These are phyloP conservation scores for Lasioglossum albipes DNA, from an alignment of 1,140 invertebrate genomes.

Conservation along the genomic window DNA sequence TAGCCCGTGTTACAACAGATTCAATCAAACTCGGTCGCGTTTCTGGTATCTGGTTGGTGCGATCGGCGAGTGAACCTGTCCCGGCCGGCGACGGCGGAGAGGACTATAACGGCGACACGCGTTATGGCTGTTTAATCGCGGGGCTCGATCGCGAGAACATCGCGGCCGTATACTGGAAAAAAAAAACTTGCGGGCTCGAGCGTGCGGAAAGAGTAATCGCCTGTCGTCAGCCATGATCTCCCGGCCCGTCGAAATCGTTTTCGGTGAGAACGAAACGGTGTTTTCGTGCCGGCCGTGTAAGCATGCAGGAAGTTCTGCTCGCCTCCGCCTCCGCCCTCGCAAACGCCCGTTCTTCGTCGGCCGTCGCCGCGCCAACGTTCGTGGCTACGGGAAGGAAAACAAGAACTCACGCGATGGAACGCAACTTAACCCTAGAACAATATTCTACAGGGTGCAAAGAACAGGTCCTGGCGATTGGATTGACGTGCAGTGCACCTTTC, in stretches of 20 bases:
- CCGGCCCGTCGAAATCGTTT: slow-evolving; percentile 17
- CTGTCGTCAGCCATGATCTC: slow-evolving; percentile 1
- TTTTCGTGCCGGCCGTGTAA: slow-evolving; percentile 10
- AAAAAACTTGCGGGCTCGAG: background rate
- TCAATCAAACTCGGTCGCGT: slow-evolving; percentile 14
- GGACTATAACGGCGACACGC: slow-evolving; percentile 14
- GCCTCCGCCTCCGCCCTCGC: background rate
- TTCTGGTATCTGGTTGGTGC: slow-evolving; percentile 6
- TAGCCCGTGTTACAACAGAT: background rate
- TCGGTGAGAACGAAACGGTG: background rate
- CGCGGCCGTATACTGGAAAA: background rate
- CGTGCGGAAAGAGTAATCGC: slow-evolving; percentile 24
- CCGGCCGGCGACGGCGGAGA: background rate
- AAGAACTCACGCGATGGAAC: slow-evolving; percentile 46
- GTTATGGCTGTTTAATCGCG: slow-evolving; percentile 25
- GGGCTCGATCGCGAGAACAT: slow-evolving; percentile 4
- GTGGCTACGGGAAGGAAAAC: slow-evolving; percentile 15
- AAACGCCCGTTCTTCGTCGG: too few relatives aligned
- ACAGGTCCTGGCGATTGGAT: too few relatives aligned
- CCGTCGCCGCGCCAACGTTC: too few relatives aligned
- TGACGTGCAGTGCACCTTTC: too few relatives aligned
- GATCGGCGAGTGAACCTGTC: slow-evolving; percentile 12
- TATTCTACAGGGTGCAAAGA: too few relatives aligned
- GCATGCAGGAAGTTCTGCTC: slow-evolving; percentile 24
- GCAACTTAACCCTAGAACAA: background rate